phyloP scores from a whole-genome alignment of 1,140 invertebrate species.

The Lanistes nyassanus region DNA sequence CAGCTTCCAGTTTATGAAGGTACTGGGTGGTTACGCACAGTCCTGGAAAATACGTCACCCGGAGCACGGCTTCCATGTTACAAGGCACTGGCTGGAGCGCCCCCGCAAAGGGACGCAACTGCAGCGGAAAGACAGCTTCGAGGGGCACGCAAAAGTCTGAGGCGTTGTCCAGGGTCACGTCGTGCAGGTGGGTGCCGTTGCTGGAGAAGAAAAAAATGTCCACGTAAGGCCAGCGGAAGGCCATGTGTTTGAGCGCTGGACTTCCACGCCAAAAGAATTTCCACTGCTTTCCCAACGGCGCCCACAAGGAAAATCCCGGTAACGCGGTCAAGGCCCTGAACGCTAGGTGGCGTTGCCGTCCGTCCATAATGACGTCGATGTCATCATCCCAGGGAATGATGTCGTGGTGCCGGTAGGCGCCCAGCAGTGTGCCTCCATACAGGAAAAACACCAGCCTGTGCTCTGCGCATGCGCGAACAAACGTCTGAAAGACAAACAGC shows the following conservation, averaged over 20 bases:
- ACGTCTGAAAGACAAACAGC: slow-evolving; percentile 35
- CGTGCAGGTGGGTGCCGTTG: slow-evolving; percentile 56
- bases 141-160: slow-evolving; percentile 41
- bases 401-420: slow-evolving; percentile 49
- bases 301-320: slow-evolving; percentile 15
- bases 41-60: slow-evolving; percentile 40
- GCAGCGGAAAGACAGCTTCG: slow-evolving; percentile 50
- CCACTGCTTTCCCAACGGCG: slow-evolving; percentile 33
- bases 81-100: slow-evolving; percentile 48
- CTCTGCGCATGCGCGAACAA: slow-evolving; percentile 34
- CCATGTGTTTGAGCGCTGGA: slow-evolving; percentile 26
- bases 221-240: slow-evolving; percentile 56
- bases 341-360: slow-evolving; percentile 31
- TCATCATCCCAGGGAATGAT: slow-evolving; percentile 62
- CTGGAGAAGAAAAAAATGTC: slow-evolving; percentile 60
- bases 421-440: slow-evolving; percentile 53
- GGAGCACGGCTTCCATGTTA: slow-evolving; percentile 37
- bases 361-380: slow-evolving; percentile 52
- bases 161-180: slow-evolving; percentile 40
- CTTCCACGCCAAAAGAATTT: slow-evolving; percentile 44
- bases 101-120: slow-evolving; percentile 45
- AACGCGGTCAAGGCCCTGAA: slow-evolving; percentile 26
- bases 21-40: slow-evolving; percentile 40
- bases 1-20: slow-evolving; percentile 40
- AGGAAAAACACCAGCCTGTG: slow-evolving; percentile 49